Conservation (phyloP, 2,113 vertebrate species). For the Circaetus cinerascens region DNA sequence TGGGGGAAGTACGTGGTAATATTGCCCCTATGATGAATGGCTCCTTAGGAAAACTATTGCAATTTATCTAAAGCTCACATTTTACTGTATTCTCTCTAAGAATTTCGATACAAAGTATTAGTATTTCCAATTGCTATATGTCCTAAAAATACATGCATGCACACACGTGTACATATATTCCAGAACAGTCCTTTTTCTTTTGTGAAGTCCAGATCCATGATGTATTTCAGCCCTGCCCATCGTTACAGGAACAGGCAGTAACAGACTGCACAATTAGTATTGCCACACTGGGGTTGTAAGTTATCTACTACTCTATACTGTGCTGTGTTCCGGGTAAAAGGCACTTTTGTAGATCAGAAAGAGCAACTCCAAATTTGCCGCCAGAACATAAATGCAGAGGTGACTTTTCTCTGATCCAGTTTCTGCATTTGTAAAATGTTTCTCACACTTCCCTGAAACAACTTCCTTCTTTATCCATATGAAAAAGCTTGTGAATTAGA, state of each 20-base stretch:
- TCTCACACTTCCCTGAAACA: constrained; percentile 37
- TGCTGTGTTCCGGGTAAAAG: not conserved
- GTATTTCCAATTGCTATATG: fast-evolving
- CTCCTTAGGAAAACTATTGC: not conserved
- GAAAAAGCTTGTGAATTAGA: constrained; percentile 41
- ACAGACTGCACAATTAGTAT: not conserved
- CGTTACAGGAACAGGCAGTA: not conserved
- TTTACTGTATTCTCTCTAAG: not conserved
- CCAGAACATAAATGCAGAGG: not conserved
- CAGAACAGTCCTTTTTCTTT: not conserved
- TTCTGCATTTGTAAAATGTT: constrained; percentile 55
- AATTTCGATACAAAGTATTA: not conserved
- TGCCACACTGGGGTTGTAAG: not conserved
- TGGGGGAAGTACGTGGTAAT: not conserved
- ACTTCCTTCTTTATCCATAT: constrained; percentile 13
- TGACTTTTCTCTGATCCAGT: constrained; percentile 26
- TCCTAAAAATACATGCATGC: not conserved
- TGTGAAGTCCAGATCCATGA: not conserved
- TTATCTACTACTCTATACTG: not conserved
- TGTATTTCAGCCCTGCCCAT: not conserved
- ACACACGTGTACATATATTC: not conserved
- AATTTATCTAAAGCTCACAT: not conserved
- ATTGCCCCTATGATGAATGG: not conserved
- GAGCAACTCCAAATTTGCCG: not conserved
- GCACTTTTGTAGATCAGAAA: constrained; percentile 1